phyloP scores from a whole-genome alignment of 1,140 invertebrate species.

The Nymphalis io region DNA sequence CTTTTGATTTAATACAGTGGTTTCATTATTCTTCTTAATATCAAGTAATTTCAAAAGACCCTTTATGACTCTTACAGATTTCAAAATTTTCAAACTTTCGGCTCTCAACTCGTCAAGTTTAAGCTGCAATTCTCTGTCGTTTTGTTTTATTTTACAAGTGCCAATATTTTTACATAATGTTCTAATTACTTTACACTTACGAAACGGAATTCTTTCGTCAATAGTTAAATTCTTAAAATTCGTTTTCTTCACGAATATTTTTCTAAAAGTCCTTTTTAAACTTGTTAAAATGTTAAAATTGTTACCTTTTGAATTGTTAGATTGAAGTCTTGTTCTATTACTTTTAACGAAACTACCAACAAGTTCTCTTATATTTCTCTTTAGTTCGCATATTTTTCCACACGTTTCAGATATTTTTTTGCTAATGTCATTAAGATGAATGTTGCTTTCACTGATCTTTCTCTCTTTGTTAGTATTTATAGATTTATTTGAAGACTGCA shows the following conservation, averaged over 20 bases:
- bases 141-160: slow-evolving; percentile 44
- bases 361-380: slow-evolving; percentile 39
- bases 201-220: slow-evolving; percentile 17
- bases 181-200: slow-evolving; percentile 41
- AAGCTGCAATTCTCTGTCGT: slow-evolving; percentile 42
- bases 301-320: slow-evolving; percentile 22
- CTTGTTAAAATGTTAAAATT: slow-evolving; percentile 42
- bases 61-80: slow-evolving; percentile 58
- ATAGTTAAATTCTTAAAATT: slow-evolving; percentile 20
- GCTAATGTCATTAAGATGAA: slow-evolving; percentile 1
- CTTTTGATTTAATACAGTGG: slow-evolving; percentile 14
- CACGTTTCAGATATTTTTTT: slow-evolving; percentile 22
- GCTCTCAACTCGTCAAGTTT: slow-evolving; percentile 52
- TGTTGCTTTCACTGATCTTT: not conserved
- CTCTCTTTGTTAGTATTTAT: slow-evolving; percentile 11
- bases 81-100: slow-evolving; percentile 56
- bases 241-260: slow-evolving; percentile 42
- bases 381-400: slow-evolving; percentile 40
- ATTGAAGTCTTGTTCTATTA: slow-evolving; percentile 25
- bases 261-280: slow-evolving; percentile 50
- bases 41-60: slow-evolving; percentile 54
- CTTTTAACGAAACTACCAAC: slow-evolving; percentile 22
- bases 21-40: slow-evolving; percentile 31
- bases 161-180: slow-evolving; percentile 55
- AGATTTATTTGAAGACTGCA: not conserved